phyloP scores from a whole-genome alignment of 2,888 invertebrate genomes.

The Coenonympha glycerion region DNA sequence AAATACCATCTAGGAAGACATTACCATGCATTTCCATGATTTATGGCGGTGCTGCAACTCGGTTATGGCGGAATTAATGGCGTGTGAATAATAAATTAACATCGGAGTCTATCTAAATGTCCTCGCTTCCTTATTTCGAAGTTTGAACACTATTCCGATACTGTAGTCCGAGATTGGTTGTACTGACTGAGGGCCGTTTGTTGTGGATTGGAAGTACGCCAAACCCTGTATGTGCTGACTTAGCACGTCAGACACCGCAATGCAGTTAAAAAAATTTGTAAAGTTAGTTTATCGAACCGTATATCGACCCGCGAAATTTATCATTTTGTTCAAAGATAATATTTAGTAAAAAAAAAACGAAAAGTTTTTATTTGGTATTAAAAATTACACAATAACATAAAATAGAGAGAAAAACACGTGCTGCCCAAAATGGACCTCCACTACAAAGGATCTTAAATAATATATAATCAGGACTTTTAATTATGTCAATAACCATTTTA shows the following conservation, averaged over 20 bases:
- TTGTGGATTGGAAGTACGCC: not conserved
- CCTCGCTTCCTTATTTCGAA: constrained; percentile 43
- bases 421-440: too few species aligned
- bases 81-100: constrained; percentile 65
- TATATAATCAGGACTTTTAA: too few species aligned
- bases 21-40: constrained; percentile 49
- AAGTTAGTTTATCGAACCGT: too few species aligned
- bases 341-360: too few species aligned
- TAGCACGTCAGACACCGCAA: not conserved
- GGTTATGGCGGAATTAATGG: constrained; percentile 55
- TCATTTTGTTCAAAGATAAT: too few species aligned
- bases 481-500: too few species aligned
- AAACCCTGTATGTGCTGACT: not conserved
- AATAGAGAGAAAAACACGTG: too few species aligned
- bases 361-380: too few species aligned
- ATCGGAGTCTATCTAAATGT: constrained; percentile 60
- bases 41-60: constrained; percentile 39
- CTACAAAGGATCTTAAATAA: too few species aligned
- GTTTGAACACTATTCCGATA: constrained; percentile 21
- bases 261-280: too few species aligned
- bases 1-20: constrained; percentile 34
- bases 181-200: not conserved
- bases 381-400: too few species aligned
- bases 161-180: constrained; percentile 10
- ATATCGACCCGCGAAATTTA: too few species aligned